These are phyloP conservation scores for Channa argus DNA, from an alignment of 2,113 vertebrate species.

Conservation along the genomic window DNA sequence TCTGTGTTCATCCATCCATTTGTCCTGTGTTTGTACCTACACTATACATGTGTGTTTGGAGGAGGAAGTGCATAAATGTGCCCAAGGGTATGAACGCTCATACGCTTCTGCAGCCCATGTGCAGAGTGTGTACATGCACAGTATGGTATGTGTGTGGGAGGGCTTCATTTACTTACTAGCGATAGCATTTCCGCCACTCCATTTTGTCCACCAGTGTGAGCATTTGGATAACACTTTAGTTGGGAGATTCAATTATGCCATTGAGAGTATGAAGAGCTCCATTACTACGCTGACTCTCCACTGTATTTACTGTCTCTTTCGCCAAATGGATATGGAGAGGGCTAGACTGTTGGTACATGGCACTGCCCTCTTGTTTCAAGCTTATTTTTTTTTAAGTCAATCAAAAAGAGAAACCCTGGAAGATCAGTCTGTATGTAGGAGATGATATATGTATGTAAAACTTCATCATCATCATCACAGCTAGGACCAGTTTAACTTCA, in stretches of 20 bases:
- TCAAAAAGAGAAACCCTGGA: not conserved
- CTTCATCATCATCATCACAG: too few species aligned
- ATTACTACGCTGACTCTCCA: constrained; percentile 47
- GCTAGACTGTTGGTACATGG: constrained; percentile 17
- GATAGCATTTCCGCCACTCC: not conserved
- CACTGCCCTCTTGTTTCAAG: constrained; percentile 13
- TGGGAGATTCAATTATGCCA: constrained; percentile 64
- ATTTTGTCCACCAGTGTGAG: constrained; percentile 3
- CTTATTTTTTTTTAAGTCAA: not conserved
- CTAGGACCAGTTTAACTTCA: constrained; percentile 4
- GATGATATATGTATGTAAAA: too few species aligned
- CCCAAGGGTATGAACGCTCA: constrained; percentile 28
- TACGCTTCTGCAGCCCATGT: not conserved
- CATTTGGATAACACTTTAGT: constrained; percentile 45
- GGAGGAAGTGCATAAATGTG: constrained; percentile 42
- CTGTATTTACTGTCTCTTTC: constrained; percentile 39
- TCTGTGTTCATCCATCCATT: constrained; percentile 57
- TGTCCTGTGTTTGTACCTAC: constrained; percentile 45
- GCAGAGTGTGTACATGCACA: not conserved
- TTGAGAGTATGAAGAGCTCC: constrained; percentile 62
- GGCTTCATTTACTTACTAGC: not conserved
- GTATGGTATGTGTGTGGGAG: not conserved
- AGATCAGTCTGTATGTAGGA: not conserved
- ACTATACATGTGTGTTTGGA: constrained; percentile 34
- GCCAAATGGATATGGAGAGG: constrained; percentile 63